phyloP scores from a whole-genome alignment of 35 echinoderm and acorn worm species.

The Antedon bifida region DNA sequence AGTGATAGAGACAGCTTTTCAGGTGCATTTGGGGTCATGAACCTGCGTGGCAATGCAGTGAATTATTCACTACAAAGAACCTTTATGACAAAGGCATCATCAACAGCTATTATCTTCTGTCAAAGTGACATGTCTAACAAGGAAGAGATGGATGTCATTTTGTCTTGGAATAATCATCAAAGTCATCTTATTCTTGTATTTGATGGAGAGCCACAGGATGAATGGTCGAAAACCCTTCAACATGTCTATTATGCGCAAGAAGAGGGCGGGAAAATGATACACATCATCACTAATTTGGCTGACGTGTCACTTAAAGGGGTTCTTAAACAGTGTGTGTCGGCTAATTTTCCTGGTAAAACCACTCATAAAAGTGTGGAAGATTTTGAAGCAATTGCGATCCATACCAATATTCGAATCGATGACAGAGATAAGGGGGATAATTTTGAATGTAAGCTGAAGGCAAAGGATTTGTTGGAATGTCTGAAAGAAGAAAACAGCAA shows the following conservation, averaged over 20 bases:
- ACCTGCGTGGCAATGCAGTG: neutral
- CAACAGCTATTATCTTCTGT: neutral
- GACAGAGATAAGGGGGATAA: neutral
- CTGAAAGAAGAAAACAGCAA: neutral
- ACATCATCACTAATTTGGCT: too few relatives aligned
- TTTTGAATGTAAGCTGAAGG: neutral
- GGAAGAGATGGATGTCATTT: neutral
- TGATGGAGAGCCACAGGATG: neutral
- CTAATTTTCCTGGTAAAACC: neutral
- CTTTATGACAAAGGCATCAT: neutral
- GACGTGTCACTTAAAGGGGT: too few relatives aligned
- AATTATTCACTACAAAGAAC: neutral
- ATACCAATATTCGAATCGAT: neutral
- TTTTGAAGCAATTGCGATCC: neutral
- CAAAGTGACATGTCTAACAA: neutral
- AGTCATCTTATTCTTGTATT: neutral
- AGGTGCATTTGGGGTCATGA: neutral
- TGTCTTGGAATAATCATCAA: neutral
- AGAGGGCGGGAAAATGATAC: neutral
- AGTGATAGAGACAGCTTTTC: neutral
- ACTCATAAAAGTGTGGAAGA: neutral
- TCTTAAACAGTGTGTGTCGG: neutral
- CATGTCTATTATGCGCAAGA: neutral
- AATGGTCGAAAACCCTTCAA: neutral
- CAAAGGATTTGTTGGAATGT: neutral